Conservation (phyloP, 1,140 invertebrate genomes). For the Bombus pascuorum region DNA sequence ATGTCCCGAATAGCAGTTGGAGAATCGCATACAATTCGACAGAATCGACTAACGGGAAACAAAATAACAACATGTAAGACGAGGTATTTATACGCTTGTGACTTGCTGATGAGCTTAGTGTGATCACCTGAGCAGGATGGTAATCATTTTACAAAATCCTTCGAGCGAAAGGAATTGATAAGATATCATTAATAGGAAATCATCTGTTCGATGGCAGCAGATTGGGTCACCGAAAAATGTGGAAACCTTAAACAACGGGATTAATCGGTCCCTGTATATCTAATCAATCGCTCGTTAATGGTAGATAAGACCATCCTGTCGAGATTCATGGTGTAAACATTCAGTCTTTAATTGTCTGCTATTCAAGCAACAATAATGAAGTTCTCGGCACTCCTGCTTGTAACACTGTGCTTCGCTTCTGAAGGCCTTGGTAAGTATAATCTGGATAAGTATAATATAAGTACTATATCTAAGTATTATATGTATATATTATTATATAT, state of each 20-base stretch:
- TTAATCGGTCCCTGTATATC: slow-evolving; percentile 1
- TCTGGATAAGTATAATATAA: neutral
- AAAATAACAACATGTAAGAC: neutral
- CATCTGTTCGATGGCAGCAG: neutral
- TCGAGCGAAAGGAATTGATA: neutral
- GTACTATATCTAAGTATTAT: neutral
- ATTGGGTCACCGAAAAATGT: slow-evolving; percentile 4
- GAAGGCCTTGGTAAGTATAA: slow-evolving; percentile 28
- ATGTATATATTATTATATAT: too few relatives aligned
- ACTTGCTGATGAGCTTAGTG: neutral
- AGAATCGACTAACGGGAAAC: slow-evolving; percentile 9
- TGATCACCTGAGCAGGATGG: too few relatives aligned
- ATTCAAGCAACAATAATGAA: slow-evolving; percentile 9
- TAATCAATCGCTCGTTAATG: slow-evolving; percentile 34
- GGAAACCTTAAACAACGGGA: neutral
- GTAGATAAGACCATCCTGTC: slow-evolving; percentile 30
- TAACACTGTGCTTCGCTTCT: slow-evolving; percentile 25
- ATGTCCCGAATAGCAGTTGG: neutral
- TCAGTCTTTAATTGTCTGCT: neutral
- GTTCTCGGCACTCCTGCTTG: neutral
- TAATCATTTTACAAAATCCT: neutral
- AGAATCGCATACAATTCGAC: neutral
- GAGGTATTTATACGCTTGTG: slow-evolving; percentile 5
- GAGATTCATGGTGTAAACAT: neutral
- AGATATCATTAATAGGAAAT: neutral